These are phyloP conservation scores for Diglossa cyanea DNA, from an alignment of 2,797 vertebrate species.

Conservation along the genomic window DNA sequence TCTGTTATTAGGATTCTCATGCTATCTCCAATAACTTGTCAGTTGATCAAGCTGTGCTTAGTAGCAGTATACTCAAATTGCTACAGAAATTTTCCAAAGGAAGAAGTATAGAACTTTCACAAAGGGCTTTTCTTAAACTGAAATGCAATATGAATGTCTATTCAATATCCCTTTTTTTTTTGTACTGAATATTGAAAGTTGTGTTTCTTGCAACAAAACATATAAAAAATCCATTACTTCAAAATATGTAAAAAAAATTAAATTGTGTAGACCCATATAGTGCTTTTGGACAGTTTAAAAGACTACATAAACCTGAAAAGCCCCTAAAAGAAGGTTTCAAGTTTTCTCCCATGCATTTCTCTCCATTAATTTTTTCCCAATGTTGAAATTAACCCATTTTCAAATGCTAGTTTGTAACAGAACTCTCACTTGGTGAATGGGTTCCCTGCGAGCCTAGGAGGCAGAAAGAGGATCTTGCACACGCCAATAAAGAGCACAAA, in stretches of 20 bases:
- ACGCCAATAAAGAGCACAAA: accelerated
- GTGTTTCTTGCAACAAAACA: not conserved
- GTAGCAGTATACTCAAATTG: not conserved
- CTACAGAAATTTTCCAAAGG: not conserved
- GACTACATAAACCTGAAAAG: not conserved
- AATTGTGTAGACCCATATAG: not conserved
- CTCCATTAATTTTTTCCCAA: accelerated
- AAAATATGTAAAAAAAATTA: not conserved
- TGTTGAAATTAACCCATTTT: not conserved
- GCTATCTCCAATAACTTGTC: not conserved
- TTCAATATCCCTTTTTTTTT: not conserved
- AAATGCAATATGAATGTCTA: not conserved
- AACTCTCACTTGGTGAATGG: not conserved
- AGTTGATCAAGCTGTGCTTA: not conserved
- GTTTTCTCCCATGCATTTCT: not conserved
- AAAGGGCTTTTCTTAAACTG: not conserved
- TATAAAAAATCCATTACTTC: not conserved
- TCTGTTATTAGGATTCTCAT: not conserved
- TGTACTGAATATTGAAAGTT: not conserved
- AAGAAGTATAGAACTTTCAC: not conserved
- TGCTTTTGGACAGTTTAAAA: not conserved
- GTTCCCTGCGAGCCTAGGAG: not conserved
- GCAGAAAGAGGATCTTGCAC: not conserved
- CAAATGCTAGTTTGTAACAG: not conserved
- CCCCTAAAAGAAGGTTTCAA: not conserved